phyloP scores from a whole-genome alignment of 1,140 invertebrate species.

The Nixonia krombeini region DNA sequence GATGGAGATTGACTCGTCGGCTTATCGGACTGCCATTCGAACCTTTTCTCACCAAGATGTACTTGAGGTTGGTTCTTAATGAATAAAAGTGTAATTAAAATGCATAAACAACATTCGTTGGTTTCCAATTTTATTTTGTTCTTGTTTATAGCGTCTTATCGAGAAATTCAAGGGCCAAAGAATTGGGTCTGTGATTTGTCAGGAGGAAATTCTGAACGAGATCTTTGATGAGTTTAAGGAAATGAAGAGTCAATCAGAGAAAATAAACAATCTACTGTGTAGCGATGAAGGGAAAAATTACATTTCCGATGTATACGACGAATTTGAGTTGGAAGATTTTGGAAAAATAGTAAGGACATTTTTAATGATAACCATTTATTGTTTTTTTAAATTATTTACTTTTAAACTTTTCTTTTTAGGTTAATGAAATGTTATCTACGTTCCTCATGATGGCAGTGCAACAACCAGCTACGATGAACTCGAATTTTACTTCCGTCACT shows the following conservation, averaged over 20 bases:
- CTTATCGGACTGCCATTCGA: conserved; percentile 49
- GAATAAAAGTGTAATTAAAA: conserved; percentile 20
- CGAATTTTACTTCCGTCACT: too few species aligned
- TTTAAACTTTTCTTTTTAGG: too few species aligned
- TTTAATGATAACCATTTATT: too few species aligned
- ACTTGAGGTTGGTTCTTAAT: conserved; percentile 44
- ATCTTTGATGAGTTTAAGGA: conserved; percentile 67
- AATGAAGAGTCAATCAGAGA: conserved; percentile 43
- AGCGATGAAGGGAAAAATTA: conserved; percentile 70
- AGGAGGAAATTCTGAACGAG: conserved; percentile 62
- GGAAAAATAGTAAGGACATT: conserved; percentile 68
- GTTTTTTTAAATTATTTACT: too few species aligned
- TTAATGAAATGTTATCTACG: too few species aligned
- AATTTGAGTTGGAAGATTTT: conserved; percentile 72
- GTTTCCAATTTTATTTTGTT: background rate
- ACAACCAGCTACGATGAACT: too few species aligned
- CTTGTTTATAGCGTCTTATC: conserved; percentile 43
- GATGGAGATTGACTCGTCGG: conserved; percentile 47
- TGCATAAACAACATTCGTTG: background rate
- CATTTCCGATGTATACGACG: conserved; percentile 68
- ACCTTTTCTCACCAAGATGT: conserved; percentile 56
- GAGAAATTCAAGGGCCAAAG: conserved; percentile 14
- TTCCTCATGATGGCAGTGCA: too few species aligned
- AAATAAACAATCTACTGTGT: conserved; percentile 66
- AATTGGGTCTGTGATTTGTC: conserved; percentile 69